Conservation (phyloP, 2,888 invertebrate species). For the Drosophila kanekoi region DNA sequence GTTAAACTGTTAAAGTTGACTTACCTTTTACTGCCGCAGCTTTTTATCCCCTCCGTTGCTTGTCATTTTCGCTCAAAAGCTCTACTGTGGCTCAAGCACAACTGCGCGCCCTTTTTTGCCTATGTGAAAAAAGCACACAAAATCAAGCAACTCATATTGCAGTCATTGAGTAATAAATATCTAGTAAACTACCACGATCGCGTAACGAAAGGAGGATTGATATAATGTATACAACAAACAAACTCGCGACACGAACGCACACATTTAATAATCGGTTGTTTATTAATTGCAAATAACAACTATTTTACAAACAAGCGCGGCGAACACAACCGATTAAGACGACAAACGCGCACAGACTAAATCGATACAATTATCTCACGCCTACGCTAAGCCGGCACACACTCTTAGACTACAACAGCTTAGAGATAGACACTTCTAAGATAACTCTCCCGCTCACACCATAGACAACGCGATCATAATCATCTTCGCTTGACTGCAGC, state of each 20-base stretch:
- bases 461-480: neutral
- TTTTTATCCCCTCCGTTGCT: too few species aligned
- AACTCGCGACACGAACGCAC: neutral
- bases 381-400: neutral
- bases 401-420: neutral
- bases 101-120: neutral
- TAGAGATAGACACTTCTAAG: neutral
- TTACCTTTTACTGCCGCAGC: too few species aligned
- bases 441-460: neutral
- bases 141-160: too few species aligned
- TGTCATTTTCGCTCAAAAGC: neutral
- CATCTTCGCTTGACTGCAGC: neutral
- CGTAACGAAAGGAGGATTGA: neutral
- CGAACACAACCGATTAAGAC: neutral
- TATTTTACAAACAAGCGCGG: neutral
- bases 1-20: too few species aligned
- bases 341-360: conserved; percentile 8
- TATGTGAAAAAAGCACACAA: neutral
- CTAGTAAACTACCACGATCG: neutral
- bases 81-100: neutral
- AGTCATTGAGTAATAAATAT: too few species aligned
- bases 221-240: neutral
- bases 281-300: neutral
- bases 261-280: neutral
- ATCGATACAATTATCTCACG: neutral